Evolutionary conservation across 1,140 invertebrate genomes (phyloP).

Genomic region (Lordiphosa mommai): DNA sequence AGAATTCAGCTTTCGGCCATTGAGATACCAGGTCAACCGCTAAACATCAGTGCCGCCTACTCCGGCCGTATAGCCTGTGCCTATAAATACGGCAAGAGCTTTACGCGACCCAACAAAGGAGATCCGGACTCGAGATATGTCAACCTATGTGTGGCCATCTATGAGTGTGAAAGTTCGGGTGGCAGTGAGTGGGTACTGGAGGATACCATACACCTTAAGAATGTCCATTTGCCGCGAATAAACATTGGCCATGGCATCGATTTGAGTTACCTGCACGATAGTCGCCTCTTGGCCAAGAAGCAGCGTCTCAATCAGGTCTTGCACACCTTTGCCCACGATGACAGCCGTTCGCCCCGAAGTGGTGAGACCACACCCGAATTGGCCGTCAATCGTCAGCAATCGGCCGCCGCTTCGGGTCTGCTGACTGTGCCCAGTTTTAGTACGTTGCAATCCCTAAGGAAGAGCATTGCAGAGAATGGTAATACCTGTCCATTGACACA

Average conservation of each 20-base stretch:
- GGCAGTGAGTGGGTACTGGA: constrained; percentile 99
- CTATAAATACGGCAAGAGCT: constrained; percentile 94
- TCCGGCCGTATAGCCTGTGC: constrained; percentile 97
- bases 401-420: constrained; percentile 82
- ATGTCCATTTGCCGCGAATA: constrained; percentile 91
- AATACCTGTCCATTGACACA: constrained; percentile 93
- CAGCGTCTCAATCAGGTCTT: constrained; percentile 86
- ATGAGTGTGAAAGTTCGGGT: constrained; percentile 99
- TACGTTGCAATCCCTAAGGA: constrained; percentile 92
- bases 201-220: constrained; percentile 95
- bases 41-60: constrained; percentile 98
- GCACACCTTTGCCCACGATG: constrained; percentile 84
- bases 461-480: constrained; percentile 93
- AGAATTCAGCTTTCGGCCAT: constrained; percentile 91
- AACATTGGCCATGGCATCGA: constrained; percentile 90
- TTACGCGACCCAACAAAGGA: constrained; percentile 88
- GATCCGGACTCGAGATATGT: constrained; percentile 93
- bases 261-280: constrained; percentile 90
- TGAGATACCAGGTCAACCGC: constrained; percentile 90
- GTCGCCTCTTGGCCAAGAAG: constrained; percentile 89
- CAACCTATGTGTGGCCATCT: constrained; percentile 97
- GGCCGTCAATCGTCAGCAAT: constrained; percentile 68
- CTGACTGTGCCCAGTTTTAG: constrained; percentile 95
- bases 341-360: constrained; percentile 81
- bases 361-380: constrained; percentile 79